Base-by-base conservation (phyloP, 2,888 invertebrate genomes). In the Camptogramma bilineatum region DNA sequence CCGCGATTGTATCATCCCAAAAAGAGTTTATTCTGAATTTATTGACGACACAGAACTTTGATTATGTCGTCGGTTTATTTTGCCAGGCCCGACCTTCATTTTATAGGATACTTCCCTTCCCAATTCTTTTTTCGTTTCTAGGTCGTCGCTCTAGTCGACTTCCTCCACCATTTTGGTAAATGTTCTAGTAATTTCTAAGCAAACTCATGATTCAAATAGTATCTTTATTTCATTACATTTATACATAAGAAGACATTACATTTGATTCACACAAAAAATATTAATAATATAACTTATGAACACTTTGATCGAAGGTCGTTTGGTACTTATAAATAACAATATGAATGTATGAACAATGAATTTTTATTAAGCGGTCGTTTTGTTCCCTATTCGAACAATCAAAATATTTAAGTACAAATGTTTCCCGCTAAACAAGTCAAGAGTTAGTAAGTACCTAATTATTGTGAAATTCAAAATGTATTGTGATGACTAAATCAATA, bases 271-370 rank as follows among this genome's bases (percentile, higher is more conserved):
- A 69, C 21, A 52, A n/a, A 56, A 66, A 39, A 13, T 39, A 34
- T 42, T 54, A 8, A 46, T 51, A 21, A 73, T 72, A 66, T 75
- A 71, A 69, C 69, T 73, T 73, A 74, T 81, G 80, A 81, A 81
- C 80, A 81, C 81, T 76, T 75, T 70, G 70, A 77, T 72, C 52
- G 73, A 72, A 70, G 72, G 73, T 72, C 64, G 65, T 68, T 71
- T 73, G 16, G 21, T 44, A 56, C 44, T 58, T 58, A 46, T 18
- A 52, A 24, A 42, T 7, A 51, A 58, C 44, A 31, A 28, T 58
- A 39, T 10, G 28, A 44, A 21, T 19, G 18, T 9, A 47, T 47
- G 46, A 48, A 18, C 19, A 21, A 21, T 48, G 17, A 18, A 28
- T 28, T 21, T 28, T 7, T 28, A 28, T 7, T 10, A 0, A 48